Evolutionary conservation across 2,888 invertebrate species (phyloP).

Genomic region (Drosophila tripunctata): DNA sequence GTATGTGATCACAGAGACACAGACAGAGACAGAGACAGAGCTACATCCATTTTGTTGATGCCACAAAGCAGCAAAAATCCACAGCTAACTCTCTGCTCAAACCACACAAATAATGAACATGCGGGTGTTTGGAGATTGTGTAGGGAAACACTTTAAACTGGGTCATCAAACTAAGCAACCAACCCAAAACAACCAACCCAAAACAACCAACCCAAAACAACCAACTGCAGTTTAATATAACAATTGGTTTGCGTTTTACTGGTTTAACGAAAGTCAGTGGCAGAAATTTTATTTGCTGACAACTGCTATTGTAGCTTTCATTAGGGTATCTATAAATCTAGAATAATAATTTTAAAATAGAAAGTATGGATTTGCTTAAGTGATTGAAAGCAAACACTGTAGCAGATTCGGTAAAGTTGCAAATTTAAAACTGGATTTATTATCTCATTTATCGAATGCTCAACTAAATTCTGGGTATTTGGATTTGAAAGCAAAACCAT

Average conservation of each 20-base stretch:
- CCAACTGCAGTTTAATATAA: constrained; percentile 22
- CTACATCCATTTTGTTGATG: constrained; percentile 4
- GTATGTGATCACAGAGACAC: constrained; percentile 31
- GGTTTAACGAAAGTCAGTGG: constrained; percentile 1
- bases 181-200: constrained; percentile 4
- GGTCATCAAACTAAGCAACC: constrained; percentile 30
- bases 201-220: constrained; percentile 8
- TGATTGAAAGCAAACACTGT: neutral
- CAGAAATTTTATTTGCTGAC: neutral
- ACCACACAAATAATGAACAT: constrained; percentile 16
- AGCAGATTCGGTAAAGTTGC: neutral
- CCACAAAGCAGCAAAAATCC: constrained; percentile 18
- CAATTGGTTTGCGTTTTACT: constrained; percentile 35
- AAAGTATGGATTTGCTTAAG: neutral
- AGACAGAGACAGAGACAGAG: neutral
- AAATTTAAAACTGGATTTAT: neutral
- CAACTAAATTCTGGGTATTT: neutral
- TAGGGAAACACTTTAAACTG: constrained; percentile 42
- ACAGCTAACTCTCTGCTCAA: neutral
- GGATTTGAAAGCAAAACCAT: constrained; percentile 6
- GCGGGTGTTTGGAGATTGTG: neutral
- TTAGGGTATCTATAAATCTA: constrained; percentile 20
- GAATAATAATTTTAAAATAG: constrained; percentile 31
- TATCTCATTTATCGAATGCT: neutral
- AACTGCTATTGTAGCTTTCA: neutral